Evolutionary conservation across 2,888 invertebrate genomes (phyloP), one percentile per base, ranked within the genome.

Genomic region (Cheiracanthium punctorium): DNA sequence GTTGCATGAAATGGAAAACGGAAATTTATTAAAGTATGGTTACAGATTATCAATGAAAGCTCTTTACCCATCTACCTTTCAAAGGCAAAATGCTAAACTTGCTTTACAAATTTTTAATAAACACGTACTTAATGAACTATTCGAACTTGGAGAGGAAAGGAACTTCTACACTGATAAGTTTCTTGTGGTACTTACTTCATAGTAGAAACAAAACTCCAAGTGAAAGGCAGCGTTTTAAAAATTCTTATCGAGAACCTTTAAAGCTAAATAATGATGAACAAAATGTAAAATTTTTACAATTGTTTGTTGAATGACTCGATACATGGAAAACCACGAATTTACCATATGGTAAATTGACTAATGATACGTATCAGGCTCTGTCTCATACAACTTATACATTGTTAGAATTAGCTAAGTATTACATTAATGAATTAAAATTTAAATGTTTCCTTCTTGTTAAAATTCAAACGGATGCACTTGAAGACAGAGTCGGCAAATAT

Each of bases 131-230:
- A 2, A 20, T 58, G 58, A 17, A 20, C 7, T 58, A 58, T 10
- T 1, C 10, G 20, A 24, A 10, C 58, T 58, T 58, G 58, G 58
- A 1, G 1, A n/a, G 1, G 10, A n/a, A 64, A 17, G 52, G 52
- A 24, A 73, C 52, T n/a, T 29, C 20, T 30, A 28, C 1, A 73
- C 48, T 29, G 52, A 20, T 28, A 17, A 73, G 7, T 73, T 0
- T 52, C 24, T 73, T 17, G 28, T 29, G 1, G 52, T 73, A 73
- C 28, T 73, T 52, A 14, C n/a, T 17, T 43, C 20, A 32, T 52
- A 43, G 48, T 73, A 73, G 30, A 52, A 43, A 43, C 1, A 73
- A 73, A 28, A 29, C 52, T 30, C 73, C 73, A n/a, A 29, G 1
- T 7, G 52, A 73, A 48, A 52, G 73, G 10, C 17, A 24, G 14